Percentiles rank a stretch among this genome's conserved stretches.
These are phyloP conservation scores for Pectinophora gossypiella DNA, from an alignment of 1,140 invertebrate species.

Conservation along the genomic window DNA sequence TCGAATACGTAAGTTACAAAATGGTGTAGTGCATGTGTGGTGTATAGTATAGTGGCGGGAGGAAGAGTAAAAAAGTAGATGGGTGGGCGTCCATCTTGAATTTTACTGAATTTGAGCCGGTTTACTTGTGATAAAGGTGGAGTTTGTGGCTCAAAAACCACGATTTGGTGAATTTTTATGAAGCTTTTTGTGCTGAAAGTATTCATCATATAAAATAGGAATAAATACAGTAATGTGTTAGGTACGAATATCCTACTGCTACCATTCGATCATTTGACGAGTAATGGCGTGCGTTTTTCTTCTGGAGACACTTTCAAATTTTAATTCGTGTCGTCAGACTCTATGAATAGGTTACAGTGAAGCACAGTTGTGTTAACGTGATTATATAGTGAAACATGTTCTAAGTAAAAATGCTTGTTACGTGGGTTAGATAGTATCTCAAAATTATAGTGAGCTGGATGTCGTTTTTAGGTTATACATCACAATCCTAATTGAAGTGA, in stretches of 20 bases:
- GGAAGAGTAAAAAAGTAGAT: constrained; percentile 34
- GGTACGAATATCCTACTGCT: constrained; percentile 65
- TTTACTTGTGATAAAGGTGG: constrained; percentile 70
- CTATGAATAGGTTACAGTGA: constrained; percentile 18
- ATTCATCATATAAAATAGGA: constrained; percentile 66
- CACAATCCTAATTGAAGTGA: constrained; percentile 59
- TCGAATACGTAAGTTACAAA: background rate
- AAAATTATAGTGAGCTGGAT: constrained; percentile 49
- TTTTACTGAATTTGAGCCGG: constrained; percentile 73
- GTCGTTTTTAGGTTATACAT: constrained; percentile 74
- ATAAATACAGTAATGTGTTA: constrained; percentile 73
- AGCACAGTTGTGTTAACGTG: background rate
- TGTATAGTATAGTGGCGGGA: no score
- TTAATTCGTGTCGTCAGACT: constrained; percentile 54
- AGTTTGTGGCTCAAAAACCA: constrained; percentile 66
- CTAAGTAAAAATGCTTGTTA: background rate
- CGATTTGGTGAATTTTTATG: constrained; percentile 67
- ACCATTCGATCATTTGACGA: constrained; percentile 72
- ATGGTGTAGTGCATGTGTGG: constrained; percentile 4
- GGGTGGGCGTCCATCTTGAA: constrained; percentile 76
- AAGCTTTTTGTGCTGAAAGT: constrained; percentile 62
- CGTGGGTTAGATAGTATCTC: background rate
- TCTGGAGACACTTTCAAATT: constrained; percentile 68
- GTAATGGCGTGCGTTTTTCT: constrained; percentile 75
- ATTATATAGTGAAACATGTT: background rate